Percentiles rank a stretch among this genome's conserved stretches.
These are phyloP conservation scores for Ctena decussata DNA, from an alignment of 2,888 invertebrate species.

Conservation along the genomic window DNA sequence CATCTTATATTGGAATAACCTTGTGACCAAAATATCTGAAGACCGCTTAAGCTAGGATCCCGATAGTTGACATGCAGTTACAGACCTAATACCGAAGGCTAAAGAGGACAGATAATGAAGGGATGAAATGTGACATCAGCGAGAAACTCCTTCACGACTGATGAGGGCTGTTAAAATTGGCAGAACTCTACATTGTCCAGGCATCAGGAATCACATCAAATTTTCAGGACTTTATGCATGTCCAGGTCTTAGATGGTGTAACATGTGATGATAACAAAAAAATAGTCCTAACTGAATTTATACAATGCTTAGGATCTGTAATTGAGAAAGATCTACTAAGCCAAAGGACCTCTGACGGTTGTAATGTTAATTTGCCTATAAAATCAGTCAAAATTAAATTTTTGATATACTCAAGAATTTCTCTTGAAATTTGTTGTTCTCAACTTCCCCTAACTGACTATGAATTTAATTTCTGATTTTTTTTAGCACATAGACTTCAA, in stretches of 20 bases:
- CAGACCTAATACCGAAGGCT: not conserved
- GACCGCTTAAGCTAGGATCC: no score
- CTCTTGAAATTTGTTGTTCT: no score
- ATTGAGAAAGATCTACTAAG: conserved; percentile 1
- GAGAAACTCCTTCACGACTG: not conserved
- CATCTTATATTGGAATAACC: no score
- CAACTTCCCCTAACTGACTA: no score
- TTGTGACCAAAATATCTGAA: no score
- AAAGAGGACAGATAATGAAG: not conserved
- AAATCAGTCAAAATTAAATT: no score
- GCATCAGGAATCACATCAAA: not conserved
- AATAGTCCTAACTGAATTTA: conserved; percentile 14
- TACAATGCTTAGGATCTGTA: conserved; percentile 5
- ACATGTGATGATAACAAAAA: not conserved
- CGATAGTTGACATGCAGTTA: no score
- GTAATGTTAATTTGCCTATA: no score
- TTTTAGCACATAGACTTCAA: no score
- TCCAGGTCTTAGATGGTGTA: conserved; percentile 17
- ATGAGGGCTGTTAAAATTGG: not conserved
- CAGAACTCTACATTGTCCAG: not conserved
- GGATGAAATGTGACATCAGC: not conserved
- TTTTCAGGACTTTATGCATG: conserved; percentile 20
- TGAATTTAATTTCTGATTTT: no score
- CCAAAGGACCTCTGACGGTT: no score
- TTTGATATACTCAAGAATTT: no score